Evolutionary conservation across 2,113 vertebrate genomes (phyloP).

Genomic region (Saguinus midas): DNA sequence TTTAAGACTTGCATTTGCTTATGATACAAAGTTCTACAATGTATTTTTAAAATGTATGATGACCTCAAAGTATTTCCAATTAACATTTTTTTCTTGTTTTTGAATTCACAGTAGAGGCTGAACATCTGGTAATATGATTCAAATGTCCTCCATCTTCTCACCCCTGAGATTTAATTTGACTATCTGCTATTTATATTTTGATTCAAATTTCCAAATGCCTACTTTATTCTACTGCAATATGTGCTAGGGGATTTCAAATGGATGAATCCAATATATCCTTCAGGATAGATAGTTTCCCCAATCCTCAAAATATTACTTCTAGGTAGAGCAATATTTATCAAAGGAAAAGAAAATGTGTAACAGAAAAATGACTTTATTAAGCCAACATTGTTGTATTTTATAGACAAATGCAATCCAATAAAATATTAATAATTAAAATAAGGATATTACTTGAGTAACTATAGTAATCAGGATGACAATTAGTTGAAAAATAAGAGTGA

Average conservation of each 20-base stretch:
- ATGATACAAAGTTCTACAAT: constrained; percentile 72
- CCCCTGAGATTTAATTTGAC: constrained; percentile 76
- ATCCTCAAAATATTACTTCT: constrained; percentile 63
- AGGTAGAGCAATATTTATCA: constrained; percentile 46
- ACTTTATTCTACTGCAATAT: constrained; percentile 78
- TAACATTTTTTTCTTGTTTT: constrained; percentile 76
- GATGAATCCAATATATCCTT: constrained; percentile 70
- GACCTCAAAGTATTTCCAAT: constrained; percentile 77
- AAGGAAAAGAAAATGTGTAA: constrained; percentile 13
- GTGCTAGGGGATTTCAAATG: constrained; percentile 78
- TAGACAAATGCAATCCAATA: not conserved
- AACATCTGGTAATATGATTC: constrained; percentile 83
- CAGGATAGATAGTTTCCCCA: constrained; percentile 66
- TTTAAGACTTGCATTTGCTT: constrained; percentile 73
- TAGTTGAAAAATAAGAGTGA: not conserved
- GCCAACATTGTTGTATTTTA: not conserved
- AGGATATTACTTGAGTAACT: not conserved
- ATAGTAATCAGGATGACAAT: not conserved
- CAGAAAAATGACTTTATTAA: not conserved
- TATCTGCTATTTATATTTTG: constrained; percentile 81
- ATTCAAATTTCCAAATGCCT: constrained; percentile 80
- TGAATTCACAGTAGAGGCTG: constrained; percentile 79
- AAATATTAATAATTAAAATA: not conserved
- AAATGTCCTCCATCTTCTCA: constrained; percentile 78
- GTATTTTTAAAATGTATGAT: constrained; percentile 78